These are phyloP conservation scores for Typhlomys cinereus DNA, from an alignment of 2,113 vertebrate genomes.

Conservation along the genomic window DNA sequence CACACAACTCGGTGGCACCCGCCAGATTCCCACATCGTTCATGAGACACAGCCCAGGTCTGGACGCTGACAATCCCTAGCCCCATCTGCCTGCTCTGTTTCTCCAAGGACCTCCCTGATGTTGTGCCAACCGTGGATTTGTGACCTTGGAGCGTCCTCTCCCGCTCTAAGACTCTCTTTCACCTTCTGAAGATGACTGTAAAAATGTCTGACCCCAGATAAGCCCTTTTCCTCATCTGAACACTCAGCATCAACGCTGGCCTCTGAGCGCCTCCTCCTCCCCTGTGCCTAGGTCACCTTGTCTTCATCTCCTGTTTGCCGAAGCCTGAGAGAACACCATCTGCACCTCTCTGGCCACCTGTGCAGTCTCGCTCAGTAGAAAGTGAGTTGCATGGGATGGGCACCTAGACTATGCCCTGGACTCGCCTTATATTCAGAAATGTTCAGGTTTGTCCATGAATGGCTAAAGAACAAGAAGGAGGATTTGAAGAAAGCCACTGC, in stretches of 20 bases:
- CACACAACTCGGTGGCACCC: no score
- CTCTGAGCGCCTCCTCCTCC: background rate
- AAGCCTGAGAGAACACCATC: background rate
- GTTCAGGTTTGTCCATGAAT: background rate
- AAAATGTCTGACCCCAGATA: background rate
- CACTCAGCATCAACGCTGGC: background rate
- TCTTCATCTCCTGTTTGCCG: background rate
- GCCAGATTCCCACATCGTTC: background rate
- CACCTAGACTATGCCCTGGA: background rate
- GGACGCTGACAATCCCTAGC: background rate
- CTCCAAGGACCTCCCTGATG: background rate
- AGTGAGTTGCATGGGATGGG: background rate
- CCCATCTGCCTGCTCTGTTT: background rate
- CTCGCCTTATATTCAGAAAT: background rate
- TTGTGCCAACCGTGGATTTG: background rate
- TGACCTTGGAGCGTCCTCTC: accelerated
- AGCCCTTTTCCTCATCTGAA: background rate
- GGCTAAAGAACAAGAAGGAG: background rate
- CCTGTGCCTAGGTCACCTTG: background rate
- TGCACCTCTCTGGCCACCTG: background rate
- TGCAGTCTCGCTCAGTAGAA: background rate
- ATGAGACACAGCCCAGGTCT: background rate
- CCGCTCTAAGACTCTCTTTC: background rate
- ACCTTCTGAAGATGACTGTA: background rate
- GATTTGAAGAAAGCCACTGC: background rate